These are phyloP conservation scores for Drosophila rufa DNA, from an alignment of 1,140 invertebrate species.

Conservation along the genomic window DNA sequence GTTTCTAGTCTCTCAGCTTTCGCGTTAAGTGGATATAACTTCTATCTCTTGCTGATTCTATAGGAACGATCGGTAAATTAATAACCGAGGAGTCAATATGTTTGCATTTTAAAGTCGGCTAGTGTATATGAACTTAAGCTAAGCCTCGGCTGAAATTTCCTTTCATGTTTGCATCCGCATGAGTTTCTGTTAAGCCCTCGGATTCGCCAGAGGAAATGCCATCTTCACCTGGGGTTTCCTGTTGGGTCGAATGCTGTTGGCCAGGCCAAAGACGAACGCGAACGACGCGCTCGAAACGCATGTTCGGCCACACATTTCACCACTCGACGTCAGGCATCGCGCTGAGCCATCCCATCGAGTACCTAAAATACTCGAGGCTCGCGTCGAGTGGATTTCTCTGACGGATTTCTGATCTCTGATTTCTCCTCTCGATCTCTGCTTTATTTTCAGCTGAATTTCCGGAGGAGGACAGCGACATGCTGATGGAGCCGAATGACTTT, in stretches of 20 bases:
- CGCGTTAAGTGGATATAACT: too few relatives aligned
- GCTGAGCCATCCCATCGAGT: constrained; percentile 5
- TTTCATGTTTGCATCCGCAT: neutral
- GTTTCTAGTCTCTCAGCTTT: too few relatives aligned
- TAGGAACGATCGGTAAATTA: too few relatives aligned
- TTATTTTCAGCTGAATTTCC: constrained; percentile 73
- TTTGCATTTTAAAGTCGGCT: neutral
- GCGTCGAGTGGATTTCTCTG: constrained; percentile 1
- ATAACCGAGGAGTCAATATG: neutral
- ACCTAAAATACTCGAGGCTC: neutral
- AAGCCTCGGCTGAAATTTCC: neutral
- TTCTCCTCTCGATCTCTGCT: constrained; percentile 20
- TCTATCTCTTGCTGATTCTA: too few relatives aligned
- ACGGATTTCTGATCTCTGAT: constrained; percentile 16
- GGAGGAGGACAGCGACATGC: constrained; percentile 82
- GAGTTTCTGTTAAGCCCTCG: neutral
- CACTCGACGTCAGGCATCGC: constrained; percentile 38
- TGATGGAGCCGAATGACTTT: constrained; percentile 84
- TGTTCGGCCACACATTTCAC: constrained; percentile 44
- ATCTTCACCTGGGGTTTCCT: constrained; percentile 9
- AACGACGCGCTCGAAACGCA: constrained; percentile 2
- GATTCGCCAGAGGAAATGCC: constrained; percentile 11
- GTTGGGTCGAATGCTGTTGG: constrained; percentile 1
- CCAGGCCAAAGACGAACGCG: neutral
- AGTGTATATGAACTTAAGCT: neutral